These are phyloP conservation scores for Rhodinocichla rosea DNA, from an alignment of 2,113 vertebrate species.

Conservation along the genomic window DNA sequence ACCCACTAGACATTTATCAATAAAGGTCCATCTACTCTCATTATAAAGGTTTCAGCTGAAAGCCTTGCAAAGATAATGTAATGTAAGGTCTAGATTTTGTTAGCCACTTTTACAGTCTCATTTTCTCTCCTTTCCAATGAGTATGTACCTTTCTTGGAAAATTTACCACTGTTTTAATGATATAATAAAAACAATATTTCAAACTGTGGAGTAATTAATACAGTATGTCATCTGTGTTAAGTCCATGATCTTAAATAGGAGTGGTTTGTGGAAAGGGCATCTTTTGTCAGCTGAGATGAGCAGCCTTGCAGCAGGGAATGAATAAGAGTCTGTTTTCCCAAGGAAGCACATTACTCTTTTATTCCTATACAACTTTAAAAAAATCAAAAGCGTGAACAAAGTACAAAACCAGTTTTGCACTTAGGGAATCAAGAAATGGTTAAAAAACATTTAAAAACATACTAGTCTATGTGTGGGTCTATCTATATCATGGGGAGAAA, in stretches of 20 bases:
- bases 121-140: not conserved
- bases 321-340: not conserved
- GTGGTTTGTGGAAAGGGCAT: not conserved
- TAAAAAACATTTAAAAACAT: not conserved
- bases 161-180: not conserved
- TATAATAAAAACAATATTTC: not conserved
- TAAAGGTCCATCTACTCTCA: not conserved
- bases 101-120: not conserved
- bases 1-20: not conserved
- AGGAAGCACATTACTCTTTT: not conserved
- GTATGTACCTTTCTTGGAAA: not conserved
- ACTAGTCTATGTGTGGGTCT: not conserved
- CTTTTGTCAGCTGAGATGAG: not conserved
- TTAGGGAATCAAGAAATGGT: not conserved
- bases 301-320: not conserved
- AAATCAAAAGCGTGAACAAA: not conserved
- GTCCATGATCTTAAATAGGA: not conserved
- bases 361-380: not conserved
- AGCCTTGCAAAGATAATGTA: not conserved
- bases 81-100: not conserved
- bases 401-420: not conserved
- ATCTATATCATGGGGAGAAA: not conserved
- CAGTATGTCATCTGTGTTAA: not conserved
- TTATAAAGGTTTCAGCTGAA: not conserved
- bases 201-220: not conserved